Conservation (phyloP, 2,797 vertebrate species). For the Benthosema pterotum region DNA sequence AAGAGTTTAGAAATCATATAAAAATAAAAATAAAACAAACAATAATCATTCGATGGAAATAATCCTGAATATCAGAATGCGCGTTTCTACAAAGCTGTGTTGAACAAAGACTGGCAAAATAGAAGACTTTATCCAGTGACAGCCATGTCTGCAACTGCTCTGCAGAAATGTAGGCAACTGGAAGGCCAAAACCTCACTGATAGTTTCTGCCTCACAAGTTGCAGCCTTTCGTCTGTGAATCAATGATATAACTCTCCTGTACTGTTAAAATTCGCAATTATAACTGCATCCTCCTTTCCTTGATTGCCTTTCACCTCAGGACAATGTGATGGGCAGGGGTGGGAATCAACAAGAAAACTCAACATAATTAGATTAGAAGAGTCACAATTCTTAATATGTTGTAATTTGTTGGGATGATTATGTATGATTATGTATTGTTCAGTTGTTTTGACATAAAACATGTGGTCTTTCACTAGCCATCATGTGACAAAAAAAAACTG, state of each 20-base stretch:
- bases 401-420: no score
- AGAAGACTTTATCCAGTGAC: conserved; percentile 40
- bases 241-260: conserved; percentile 40
- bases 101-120: conserved; percentile 6
- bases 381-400: no score
- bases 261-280: conserved; percentile 58
- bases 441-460: no score
- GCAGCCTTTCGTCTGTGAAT: conserved; percentile 27
- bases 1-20: conserved; percentile 35
- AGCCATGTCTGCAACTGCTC: conserved; percentile 19
- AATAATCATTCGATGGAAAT: conserved; percentile 62
- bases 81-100: conserved; percentile 35
- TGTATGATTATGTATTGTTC: no score
- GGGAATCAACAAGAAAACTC: not conserved
- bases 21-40: conserved; percentile 58
- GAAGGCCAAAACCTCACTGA: conserved; percentile 26
- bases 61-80: conserved; percentile 56
- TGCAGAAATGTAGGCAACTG: conserved; percentile 28
- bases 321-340: not conserved
- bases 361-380: no score
- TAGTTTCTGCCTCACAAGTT: conserved; percentile 23
- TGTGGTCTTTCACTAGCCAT: no score
- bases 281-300: conserved; percentile 14
- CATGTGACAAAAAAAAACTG: no score
- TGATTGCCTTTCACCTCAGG: conserved; percentile 12